phyloP scores from a whole-genome alignment of 1,140 invertebrate species.

The Penaeus japonicus region DNA sequence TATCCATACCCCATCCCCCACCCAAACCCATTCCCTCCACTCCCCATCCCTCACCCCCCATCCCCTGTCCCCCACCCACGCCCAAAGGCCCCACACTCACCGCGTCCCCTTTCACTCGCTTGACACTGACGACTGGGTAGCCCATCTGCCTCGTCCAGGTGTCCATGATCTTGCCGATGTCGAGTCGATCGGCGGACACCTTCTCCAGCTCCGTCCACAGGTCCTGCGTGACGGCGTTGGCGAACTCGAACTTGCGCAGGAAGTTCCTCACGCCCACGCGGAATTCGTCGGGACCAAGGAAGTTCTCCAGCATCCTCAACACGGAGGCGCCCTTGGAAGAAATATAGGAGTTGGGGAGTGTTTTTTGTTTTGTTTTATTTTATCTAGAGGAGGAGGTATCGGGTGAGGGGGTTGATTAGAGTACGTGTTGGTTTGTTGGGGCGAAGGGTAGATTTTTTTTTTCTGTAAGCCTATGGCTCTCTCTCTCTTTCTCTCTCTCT shows the following conservation, averaged over 20 bases:
- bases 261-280: constrained; percentile 76
- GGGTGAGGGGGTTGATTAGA: too few relatives aligned
- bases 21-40: not conserved
- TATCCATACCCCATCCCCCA: not conserved
- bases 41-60: not conserved
- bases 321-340: constrained; percentile 79
- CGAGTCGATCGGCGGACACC: constrained; percentile 61
- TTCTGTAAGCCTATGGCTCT: too few relatives aligned
- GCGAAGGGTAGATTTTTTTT: too few relatives aligned
- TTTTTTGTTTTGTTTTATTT: too few relatives aligned
- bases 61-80: not conserved
- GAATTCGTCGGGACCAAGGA: constrained; percentile 80
- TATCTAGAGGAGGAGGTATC: too few relatives aligned
- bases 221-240: constrained; percentile 82
- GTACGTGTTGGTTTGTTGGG: too few relatives aligned
- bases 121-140: constrained; percentile 77
- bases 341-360: too few relatives aligned
- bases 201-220: constrained; percentile 72
- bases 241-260: constrained; percentile 71
- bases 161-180: constrained; percentile 81
- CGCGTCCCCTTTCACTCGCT: not conserved
- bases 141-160: constrained; percentile 95
- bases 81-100: not conserved
- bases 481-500: too few relatives aligned
- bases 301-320: constrained; percentile 88